Evolutionary conservation across 2,888 invertebrate species (phyloP), one percentile per base, ranked within the genome.

Genomic region (Pachycephus smyrnensis): DNA sequence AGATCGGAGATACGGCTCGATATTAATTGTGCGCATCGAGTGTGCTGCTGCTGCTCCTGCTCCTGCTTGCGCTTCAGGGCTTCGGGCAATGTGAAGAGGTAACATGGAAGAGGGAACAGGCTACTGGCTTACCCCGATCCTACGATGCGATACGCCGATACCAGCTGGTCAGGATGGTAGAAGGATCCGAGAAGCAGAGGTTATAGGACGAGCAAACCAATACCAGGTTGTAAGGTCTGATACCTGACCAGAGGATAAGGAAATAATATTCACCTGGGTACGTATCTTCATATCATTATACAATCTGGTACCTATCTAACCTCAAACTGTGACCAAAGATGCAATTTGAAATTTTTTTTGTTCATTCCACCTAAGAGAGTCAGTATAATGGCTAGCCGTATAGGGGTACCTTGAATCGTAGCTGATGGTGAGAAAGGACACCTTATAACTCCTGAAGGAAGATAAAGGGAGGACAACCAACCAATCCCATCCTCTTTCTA

Each of bases 21-120:
- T 90, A 91, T 91, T 91, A 91, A 91, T 91, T 91, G 90, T 89
- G 88, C 87, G 89, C 89, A 88, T 89, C 86, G 89, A 84, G 85
- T 85, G 86, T 88, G 86, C 86, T 82, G 86, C 81, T 82, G 80
- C 73, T 75, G 68, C 73, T 77, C 73, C 37, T 73, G 80, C 73
- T 73, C 73, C 31, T 79, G 82, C 76, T 80, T 80, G 76, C 75
- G 79, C 75, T 77, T 79, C 76, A 12, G 69, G 71, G 76, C 76
- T 76, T 79, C 76, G 76, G 79, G 75, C 74, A 77, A 75, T 75
- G 80, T 55, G 80, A 77, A 76, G 81, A 80, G 81, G 82, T 79
- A 79, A 37, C 75, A 69, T 40, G 69, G 68, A 71, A 40, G 75
- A 76, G 76, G 76, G 78, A 80, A 79, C 79, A 76, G 78, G 88